phyloP scores from a whole-genome alignment of 1,140 invertebrate species.

The Aphidius gifuensis region DNA sequence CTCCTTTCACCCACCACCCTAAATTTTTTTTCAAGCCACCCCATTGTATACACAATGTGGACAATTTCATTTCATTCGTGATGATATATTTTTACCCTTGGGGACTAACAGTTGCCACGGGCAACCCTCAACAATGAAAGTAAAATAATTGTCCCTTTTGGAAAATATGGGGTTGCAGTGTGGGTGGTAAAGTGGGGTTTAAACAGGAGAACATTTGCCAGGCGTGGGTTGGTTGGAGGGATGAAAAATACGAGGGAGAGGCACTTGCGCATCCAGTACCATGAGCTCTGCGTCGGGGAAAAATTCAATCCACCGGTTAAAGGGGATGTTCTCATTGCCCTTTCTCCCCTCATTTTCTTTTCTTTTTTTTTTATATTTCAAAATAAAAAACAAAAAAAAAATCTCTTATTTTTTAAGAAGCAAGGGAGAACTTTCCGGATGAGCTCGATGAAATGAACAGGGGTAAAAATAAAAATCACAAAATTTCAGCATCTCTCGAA shows the following conservation, averaged over 20 bases:
- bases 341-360: constrained; percentile 19
- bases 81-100: constrained; percentile 30
- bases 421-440: too few relatives aligned
- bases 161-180: constrained; percentile 23
- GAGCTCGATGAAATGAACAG: too few relatives aligned
- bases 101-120: constrained; percentile 48
- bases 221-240: constrained; percentile 22
- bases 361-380: constrained; percentile 1
- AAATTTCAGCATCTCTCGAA: too few relatives aligned
- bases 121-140: constrained; percentile 42
- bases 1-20: constrained; percentile 21
- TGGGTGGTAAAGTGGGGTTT: constrained; percentile 8
- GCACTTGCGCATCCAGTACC: constrained; percentile 18
- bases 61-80: constrained; percentile 45
- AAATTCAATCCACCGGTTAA: constrained; percentile 55
- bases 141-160: constrained; percentile 45
- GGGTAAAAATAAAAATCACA: too few relatives aligned
- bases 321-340: constrained; percentile 38
- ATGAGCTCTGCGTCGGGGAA: constrained; percentile 41
- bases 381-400: not conserved
- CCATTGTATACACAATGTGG: constrained; percentile 32
- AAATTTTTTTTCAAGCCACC: constrained; percentile 32
- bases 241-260: not conserved
- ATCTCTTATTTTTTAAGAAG: not conserved
- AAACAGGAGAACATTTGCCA: constrained; percentile 10